Evolutionary conservation across 2,888 invertebrate species (phyloP), one percentile per base, ranked within the genome.

Genomic region (Cosmorhoe ocellata): DNA sequence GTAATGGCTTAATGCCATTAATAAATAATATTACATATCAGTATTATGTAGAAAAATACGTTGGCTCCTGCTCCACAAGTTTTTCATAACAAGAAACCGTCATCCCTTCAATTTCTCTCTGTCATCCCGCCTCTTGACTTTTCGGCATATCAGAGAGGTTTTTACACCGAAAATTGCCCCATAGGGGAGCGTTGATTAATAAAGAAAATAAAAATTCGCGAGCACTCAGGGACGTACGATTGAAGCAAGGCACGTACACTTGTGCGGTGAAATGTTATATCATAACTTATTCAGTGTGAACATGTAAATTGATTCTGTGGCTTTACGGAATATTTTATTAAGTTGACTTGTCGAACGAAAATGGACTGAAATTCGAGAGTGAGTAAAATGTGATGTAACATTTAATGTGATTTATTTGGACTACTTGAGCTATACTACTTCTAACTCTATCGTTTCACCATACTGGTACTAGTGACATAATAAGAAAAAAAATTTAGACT

Each of bases 101-200:
- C 64, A 69, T 68, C 71, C 72, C 76, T 69, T 71, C 75, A 76
- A 79, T 84, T 81, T 80, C 77, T 81, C 76, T 80, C 75, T 75
- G 78, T 81, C 81, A 74, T 66, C 63, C 66, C 65, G 69, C 67
- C 76, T 74, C 80, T 84, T 78, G 83, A 84, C 83, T 82, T 71
- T 64, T 62, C 60, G 63, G 68, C 65, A 60, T 65, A 72, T 69
- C 71, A 62, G 70, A 81, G 82, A 71, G 79, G 76, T 74, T 80
- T 84, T 75, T 71, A 71, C 78, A 64, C 56, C 69, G 71, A 71
- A 78, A 81, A 83, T 81, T 77, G 77, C 72, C 66, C 73, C 69
- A 66, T 65, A 63, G 79, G 81, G 81, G 81, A 73, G 76, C 66
- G 75, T 74, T 80, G 83, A 85, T 85, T 86, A 84, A 84, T 81